Conservation (phyloP, 2,797 vertebrate species). For the Acanthornis magna region DNA sequence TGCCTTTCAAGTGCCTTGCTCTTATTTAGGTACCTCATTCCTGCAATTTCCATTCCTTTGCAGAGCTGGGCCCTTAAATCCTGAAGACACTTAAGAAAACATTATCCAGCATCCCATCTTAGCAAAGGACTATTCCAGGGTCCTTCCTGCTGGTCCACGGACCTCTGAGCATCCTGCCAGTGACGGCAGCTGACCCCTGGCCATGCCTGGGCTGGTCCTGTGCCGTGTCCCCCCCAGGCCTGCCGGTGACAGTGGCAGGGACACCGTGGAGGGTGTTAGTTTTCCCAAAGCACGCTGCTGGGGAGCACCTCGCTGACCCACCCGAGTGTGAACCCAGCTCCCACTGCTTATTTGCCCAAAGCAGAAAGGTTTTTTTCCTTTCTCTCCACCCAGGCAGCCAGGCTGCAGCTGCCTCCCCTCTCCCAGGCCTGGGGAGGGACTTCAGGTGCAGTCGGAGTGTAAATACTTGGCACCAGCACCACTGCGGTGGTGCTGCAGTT, state of each 20-base stretch:
- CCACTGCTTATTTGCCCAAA: neutral
- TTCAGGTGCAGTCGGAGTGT: neutral
- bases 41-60: neutral
- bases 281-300: neutral
- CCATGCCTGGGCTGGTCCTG: rapidly evolving
- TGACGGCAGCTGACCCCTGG: neutral
- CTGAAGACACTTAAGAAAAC: neutral
- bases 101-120: neutral
- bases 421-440: neutral
- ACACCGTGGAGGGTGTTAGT: neutral
- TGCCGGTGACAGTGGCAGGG: rapidly evolving
- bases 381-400: neutral
- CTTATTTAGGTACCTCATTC: conserved; percentile 27
- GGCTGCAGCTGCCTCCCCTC: neutral
- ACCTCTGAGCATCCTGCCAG: neutral
- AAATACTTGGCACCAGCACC: neutral
- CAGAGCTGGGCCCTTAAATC: neutral
- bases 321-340: neutral
- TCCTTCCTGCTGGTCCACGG: rapidly evolving
- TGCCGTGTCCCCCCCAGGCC: rapidly evolving
- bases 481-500: neutral
- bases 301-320: neutral
- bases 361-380: neutral
- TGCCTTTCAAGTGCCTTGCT: conserved; percentile 14
- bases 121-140: neutral